These are phyloP conservation scores for Paratrypauchen microcephalus DNA, from an alignment of 2,797 vertebrate genomes.

Conservation along the genomic window DNA sequence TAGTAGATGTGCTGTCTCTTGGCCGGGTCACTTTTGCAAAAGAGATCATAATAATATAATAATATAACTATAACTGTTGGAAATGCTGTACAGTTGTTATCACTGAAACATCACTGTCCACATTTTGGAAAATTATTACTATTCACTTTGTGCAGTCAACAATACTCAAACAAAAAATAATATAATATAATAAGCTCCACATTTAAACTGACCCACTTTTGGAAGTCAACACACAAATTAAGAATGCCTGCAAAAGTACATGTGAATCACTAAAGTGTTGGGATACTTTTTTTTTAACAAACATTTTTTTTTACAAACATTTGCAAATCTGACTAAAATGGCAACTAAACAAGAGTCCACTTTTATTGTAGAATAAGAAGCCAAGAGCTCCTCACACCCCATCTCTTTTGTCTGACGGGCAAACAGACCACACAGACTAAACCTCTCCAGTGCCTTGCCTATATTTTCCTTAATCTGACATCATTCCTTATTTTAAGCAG, in stretches of 20 bases:
- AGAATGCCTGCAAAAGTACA: not conserved
- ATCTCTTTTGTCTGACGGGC: not conserved
- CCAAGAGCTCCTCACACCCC: conserved; percentile 1
- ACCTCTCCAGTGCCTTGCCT: not conserved
- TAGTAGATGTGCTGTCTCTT: too few species aligned
- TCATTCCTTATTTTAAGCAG: conserved; percentile 20
- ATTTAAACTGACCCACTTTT: too few species aligned
- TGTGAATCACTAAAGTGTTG: too few species aligned
- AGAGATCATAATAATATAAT: not conserved
- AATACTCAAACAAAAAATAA: not conserved
- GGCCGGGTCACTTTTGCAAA: too few species aligned
- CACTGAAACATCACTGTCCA: not conserved
- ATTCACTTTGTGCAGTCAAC: not conserved
- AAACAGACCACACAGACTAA: conserved; percentile 3
- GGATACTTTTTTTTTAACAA: too few species aligned
- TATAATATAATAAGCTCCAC: too few species aligned
- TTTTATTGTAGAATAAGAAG: not conserved
- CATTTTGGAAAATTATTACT: not conserved
- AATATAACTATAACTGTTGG: not conserved
- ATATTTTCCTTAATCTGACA: conserved; percentile 22
- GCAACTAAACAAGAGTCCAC: not conserved
- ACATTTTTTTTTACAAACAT: not conserved
- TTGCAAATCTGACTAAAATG: conserved; percentile 14
- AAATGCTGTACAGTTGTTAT: not conserved
- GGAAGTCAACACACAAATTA: not conserved